These are phyloP conservation scores for Dromius quadrimaculatus DNA, from an alignment of 2,888 invertebrate genomes.

Conservation along the genomic window DNA sequence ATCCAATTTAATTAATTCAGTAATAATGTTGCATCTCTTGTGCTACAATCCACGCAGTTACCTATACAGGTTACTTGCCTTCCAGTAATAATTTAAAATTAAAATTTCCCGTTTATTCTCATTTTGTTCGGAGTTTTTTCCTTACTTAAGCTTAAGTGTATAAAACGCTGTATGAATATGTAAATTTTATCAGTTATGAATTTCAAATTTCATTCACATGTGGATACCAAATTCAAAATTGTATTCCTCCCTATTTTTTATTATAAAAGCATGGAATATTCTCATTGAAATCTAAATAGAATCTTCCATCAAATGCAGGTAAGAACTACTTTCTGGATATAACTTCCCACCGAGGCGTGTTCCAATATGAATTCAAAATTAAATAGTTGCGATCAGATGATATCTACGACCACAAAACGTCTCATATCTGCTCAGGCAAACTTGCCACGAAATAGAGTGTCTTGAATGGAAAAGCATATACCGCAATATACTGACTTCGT, in stretches of 20 bases:
- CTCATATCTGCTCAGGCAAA: conserved; percentile 9
- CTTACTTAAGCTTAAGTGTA: too few relatives aligned
- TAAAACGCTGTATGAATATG: conserved; percentile 33
- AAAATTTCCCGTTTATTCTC: conserved; percentile 1
- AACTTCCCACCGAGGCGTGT: conserved; percentile 26
- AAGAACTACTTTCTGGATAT: conserved; percentile 12
- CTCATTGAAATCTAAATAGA: conserved; percentile 17
- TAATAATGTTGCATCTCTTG: too few relatives aligned
- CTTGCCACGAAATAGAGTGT: conserved; percentile 11
- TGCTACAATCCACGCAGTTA: too few relatives aligned
- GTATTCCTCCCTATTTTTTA: too few relatives aligned
- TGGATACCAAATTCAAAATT: conserved; percentile 10
- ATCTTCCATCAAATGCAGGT: conserved; percentile 29
- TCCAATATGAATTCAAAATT: conserved; percentile 21
- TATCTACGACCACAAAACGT: too few relatives aligned
- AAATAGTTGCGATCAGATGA: conserved; percentile 27
- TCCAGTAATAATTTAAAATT: conserved; percentile 31
- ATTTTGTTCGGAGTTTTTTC: conserved; percentile 15
- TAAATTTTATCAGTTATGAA: conserved; percentile 34
- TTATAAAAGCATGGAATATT: too few relatives aligned
- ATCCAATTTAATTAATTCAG: too few relatives aligned
- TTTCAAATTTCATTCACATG: conserved; percentile 23
- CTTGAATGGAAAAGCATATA: conserved; percentile 39
- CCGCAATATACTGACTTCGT: conserved; percentile 40
- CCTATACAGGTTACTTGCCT: too few relatives aligned